Percentiles rank a stretch among this genome's conserved stretches.
These are phyloP conservation scores for Enteromius argenteus DNA, from an alignment of 2,797 vertebrate species.

Conservation along the genomic window DNA sequence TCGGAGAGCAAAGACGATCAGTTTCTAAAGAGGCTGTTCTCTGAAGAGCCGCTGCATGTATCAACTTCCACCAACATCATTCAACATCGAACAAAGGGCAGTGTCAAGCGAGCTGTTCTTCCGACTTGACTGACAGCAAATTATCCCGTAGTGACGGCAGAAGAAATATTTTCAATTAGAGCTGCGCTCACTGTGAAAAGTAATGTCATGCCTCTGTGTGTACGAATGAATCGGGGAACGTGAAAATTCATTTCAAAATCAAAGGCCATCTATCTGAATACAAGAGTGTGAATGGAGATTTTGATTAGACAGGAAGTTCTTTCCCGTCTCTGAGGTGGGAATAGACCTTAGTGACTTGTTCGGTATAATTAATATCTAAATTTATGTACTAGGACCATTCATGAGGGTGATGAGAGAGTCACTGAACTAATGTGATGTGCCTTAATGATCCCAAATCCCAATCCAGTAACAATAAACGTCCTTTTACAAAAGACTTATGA, in stretches of 20 bases:
- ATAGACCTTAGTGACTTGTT: conserved; percentile 16
- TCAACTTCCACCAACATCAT: conserved; percentile 35
- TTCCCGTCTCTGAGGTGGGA: conserved; percentile 5
- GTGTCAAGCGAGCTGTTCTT: conserved; percentile 27
- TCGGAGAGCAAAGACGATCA: conserved; percentile 23
- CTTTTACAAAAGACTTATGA: conserved; percentile 10
- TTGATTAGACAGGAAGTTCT: conserved; percentile 23
- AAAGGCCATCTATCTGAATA: conserved; percentile 11
- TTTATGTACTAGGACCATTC: conserved; percentile 3
- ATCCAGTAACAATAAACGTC: conserved; percentile 24
- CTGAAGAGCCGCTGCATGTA: conserved; percentile 18
- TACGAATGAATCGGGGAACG: conserved; percentile 22
- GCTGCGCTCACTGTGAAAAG: conserved; percentile 16
- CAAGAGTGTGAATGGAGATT: conserved; percentile 32
- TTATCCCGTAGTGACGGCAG: conserved; percentile 18
- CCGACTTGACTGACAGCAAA: conserved; percentile 49
- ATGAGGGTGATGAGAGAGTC: conserved; percentile 21
- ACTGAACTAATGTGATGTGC: conserved; percentile 3
- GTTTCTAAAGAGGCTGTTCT: conserved; percentile 52
- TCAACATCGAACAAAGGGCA: conserved; percentile 16
- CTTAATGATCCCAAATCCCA: conserved; percentile 34
- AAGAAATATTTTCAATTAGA: conserved; percentile 50
- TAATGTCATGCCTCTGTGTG: conserved; percentile 24
- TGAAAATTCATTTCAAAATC: conserved; percentile 23
- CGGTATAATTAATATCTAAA: conserved; percentile 13